Percentiles rank a stretch among this genome's conserved stretches.
These are phyloP conservation scores for Montifringilla adamsi DNA, from an alignment of 2,113 vertebrate species.

Conservation along the genomic window DNA sequence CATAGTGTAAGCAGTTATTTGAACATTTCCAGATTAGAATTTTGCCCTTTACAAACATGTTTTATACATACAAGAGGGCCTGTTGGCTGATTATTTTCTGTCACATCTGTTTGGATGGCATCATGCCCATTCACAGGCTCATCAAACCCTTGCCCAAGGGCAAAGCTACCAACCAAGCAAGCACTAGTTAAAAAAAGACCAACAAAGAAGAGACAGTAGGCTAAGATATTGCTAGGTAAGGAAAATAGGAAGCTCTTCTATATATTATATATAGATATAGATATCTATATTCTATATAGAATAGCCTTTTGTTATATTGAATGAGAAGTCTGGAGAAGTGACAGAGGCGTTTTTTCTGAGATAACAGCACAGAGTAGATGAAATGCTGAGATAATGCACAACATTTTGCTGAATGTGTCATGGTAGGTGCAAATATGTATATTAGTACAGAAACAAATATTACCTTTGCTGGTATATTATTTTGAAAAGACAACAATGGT, in stretches of 20 bases:
- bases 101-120: slow-evolving; percentile 49
- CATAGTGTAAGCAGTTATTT: background rate
- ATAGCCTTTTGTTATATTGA: background rate
- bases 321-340: background rate
- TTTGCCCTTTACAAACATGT: background rate
- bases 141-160: slow-evolving; percentile 23
- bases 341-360: background rate
- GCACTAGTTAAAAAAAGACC: background rate
- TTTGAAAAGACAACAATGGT: background rate
- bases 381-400: background rate
- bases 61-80: background rate
- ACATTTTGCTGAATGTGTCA: background rate
- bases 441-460: background rate
- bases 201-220: background rate
- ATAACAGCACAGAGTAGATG: background rate
- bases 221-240: background rate
- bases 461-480: background rate
- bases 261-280: background rate
- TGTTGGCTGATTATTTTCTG: slow-evolving; percentile 5
- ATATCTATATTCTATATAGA: background rate
- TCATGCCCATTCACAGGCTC: slow-evolving; percentile 3
- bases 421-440: background rate
- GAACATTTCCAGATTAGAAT: background rate
- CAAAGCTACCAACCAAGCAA: slow-evolving; percentile 2
- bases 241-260: background rate